phyloP scores from a whole-genome alignment of 2,797 vertebrate species.

The Orientallactaga sibirica region DNA sequence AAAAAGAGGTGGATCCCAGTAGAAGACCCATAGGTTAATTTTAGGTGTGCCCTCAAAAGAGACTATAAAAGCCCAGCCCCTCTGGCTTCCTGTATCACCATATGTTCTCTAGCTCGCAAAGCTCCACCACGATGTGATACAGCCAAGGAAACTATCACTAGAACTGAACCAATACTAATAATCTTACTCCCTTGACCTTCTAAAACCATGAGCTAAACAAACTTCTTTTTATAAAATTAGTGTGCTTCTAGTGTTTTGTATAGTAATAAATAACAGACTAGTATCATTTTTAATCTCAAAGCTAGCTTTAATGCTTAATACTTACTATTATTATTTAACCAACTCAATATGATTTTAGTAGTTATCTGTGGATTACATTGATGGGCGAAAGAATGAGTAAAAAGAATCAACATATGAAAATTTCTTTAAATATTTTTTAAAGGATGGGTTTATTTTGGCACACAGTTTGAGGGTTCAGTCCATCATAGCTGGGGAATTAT shows the following conservation, averaged over 20 bases:
- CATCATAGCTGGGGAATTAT: too few species aligned
- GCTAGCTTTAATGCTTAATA: slow-evolving; percentile 47
- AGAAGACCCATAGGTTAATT: neutral
- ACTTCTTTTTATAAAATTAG: neutral
- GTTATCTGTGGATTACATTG: neutral
- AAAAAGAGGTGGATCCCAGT: neutral
- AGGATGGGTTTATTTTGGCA: too few species aligned
- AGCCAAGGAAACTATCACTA: neutral
- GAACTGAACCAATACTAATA: neutral
- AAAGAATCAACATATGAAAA: slow-evolving; percentile 44
- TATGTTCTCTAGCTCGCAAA: too few species aligned
- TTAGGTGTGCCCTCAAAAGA: neutral
- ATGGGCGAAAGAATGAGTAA: neutral
- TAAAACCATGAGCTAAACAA: neutral
- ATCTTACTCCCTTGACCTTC: neutral
- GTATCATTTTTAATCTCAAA: slow-evolving; percentile 15
- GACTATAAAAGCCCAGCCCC: neutral
- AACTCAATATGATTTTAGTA: slow-evolving; percentile 43
- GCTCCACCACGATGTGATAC: neutral
- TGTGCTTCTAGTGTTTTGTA: neutral
- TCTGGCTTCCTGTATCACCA: neutral
- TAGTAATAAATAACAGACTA: neutral
- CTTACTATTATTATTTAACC: slow-evolving; percentile 20
- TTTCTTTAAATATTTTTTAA: neutral
- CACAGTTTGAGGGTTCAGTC: too few species aligned